Evolutionary conservation across 2,113 vertebrate genomes (phyloP).

Genomic region (Oxygymnocypris stewartii): DNA sequence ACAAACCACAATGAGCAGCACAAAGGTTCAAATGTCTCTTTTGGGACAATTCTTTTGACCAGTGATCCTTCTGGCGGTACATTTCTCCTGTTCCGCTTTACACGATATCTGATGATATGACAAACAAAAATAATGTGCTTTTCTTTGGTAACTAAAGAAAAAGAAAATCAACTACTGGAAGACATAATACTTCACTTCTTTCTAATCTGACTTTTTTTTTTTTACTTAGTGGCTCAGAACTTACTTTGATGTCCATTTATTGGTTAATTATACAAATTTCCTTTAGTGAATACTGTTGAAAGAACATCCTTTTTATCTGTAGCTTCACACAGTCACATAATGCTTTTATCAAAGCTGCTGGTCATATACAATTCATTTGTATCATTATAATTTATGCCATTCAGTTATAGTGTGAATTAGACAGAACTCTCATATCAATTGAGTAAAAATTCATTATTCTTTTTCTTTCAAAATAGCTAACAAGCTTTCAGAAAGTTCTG

Average conservation of each 20-base stretch:
- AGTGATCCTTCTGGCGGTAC: neutral
- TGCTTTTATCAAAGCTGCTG: neutral
- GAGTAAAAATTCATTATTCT: neutral
- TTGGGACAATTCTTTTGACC: neutral
- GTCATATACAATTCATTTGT: too few relatives aligned
- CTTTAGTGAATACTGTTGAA: neutral
- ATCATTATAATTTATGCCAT: neutral
- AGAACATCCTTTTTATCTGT: neutral
- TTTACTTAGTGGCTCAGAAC: neutral
- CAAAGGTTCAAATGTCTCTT: neutral
- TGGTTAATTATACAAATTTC: neutral
- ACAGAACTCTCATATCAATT: neutral
- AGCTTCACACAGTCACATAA: neutral
- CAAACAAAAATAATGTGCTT: neutral
- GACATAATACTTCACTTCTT: neutral
- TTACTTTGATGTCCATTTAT: neutral
- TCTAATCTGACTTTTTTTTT: neutral
- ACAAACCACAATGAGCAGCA: neutral
- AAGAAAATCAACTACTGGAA: neutral
- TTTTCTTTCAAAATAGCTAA: slow-evolving; percentile 38
- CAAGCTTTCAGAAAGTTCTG: slow-evolving; percentile 46
- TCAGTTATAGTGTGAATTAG: too few relatives aligned
- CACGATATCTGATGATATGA: neutral
- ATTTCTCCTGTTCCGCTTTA: neutral
- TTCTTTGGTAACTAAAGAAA: neutral